phyloP scores from a whole-genome alignment of 2,113 vertebrate genomes.

The Caracal caracal region DNA sequence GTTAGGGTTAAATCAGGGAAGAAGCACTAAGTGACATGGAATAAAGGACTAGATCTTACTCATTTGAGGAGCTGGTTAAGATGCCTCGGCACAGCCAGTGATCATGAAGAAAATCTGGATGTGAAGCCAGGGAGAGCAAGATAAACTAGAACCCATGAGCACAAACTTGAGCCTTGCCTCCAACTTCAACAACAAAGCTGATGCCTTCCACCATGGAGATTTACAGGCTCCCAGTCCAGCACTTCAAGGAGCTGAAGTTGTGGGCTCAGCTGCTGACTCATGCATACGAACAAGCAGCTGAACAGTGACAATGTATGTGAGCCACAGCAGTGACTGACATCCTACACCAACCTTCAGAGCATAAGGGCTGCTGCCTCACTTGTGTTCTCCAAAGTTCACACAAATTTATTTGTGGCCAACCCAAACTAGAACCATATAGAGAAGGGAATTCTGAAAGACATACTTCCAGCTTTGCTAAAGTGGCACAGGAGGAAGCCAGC shows the following conservation, averaged over 20 bases:
- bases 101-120: slow-evolving; percentile 10
- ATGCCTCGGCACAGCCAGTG: not conserved
- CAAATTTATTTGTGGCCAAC: not conserved
- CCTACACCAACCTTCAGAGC: not conserved
- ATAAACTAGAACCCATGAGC: not conserved
- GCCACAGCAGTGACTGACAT: not conserved
- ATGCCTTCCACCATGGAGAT: not conserved
- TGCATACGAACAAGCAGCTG: not conserved
- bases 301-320: not conserved
- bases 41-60: not conserved
- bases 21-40: not conserved
- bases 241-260: not conserved
- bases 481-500: not conserved
- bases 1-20: not conserved
- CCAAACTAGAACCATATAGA: not conserved
- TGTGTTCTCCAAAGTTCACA: not conserved
- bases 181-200: not conserved
- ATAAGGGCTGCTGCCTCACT: not conserved
- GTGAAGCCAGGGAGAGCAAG: not conserved
- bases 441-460: not conserved
- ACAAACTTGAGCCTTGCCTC: not conserved
- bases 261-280: not conserved
- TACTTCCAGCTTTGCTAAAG: not conserved
- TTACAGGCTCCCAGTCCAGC: not conserved
- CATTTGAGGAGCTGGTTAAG: not conserved